Conservation (phyloP, 2,113 vertebrate genomes). For the Naja naja region DNA sequence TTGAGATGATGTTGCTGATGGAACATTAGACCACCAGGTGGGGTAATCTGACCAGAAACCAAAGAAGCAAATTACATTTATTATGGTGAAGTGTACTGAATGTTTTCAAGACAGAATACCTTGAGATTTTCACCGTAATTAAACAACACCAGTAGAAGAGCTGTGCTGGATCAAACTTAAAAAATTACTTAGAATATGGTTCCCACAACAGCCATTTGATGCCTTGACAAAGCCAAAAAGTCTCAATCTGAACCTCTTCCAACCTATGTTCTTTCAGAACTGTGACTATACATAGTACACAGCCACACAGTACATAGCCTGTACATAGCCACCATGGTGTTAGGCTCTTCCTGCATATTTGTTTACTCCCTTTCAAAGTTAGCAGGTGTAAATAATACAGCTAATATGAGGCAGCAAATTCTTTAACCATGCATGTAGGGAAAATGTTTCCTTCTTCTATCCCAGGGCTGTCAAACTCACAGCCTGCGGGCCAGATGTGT, state of each 20-base stretch:
- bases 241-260: neutral
- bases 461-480: too few relatives aligned
- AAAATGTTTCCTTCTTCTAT: neutral
- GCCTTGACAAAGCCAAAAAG: neutral
- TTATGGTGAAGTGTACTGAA: neutral
- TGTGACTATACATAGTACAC: neutral
- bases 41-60: slow-evolving; percentile 2
- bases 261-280: neutral
- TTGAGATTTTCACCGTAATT: neutral
- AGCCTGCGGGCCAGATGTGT: too few relatives aligned
- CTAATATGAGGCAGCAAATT: neutral
- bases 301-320: neutral
- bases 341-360: neutral
- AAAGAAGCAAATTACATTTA: neutral
- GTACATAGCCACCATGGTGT: neutral
- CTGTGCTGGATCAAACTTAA: neutral
- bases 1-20: neutral
- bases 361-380: neutral
- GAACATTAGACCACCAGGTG: slow-evolving; percentile 3
- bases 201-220: neutral
- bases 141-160: neutral
- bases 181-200: neutral
- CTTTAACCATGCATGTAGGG: neutral
- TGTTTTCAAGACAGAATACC: neutral
- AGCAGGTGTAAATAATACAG: neutral